Conservation (phyloP, 1,140 invertebrate species). For the Metopolophium dirhodum region DNA sequence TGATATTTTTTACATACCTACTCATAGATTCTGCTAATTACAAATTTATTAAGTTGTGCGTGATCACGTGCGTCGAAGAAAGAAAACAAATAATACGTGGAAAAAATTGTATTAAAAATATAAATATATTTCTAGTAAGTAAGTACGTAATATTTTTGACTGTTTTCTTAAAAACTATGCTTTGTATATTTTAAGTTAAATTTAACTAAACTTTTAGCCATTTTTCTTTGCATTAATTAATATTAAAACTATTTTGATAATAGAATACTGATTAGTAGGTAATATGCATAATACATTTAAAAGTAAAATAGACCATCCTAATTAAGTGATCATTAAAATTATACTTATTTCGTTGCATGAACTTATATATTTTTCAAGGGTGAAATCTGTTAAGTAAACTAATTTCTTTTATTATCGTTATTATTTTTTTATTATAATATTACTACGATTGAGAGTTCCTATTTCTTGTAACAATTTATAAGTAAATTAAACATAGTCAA, state of each 20-base stretch:
- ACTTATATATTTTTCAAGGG: not conserved
- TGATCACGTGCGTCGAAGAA: not conserved
- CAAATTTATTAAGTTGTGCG: not conserved
- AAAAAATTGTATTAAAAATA: not conserved
- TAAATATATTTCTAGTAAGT: not conserved
- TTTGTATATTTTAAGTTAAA: not conserved
- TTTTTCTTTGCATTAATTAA: not conserved
- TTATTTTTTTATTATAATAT: not conserved
- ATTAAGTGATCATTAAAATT: not conserved
- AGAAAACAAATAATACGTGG: not conserved
- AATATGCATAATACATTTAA: not conserved
- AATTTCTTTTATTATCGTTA: not conserved
- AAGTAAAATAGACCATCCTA: not conserved
- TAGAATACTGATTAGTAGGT: not conserved
- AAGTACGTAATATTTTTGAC: not conserved
- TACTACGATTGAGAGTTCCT: no score
- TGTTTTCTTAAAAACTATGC: not conserved
- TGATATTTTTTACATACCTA: no score
- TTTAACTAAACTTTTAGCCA: not conserved
- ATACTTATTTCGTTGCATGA: not conserved
- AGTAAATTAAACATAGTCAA: not conserved
- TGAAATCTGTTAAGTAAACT: not conserved
- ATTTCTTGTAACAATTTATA: not conserved
- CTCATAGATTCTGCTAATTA: not conserved
- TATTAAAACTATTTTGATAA: not conserved